Percentiles rank a stretch among this genome's conserved stretches.
phyloP scores from a whole-genome alignment of 2,797 vertebrate species.

The Acanthiza pusilla region DNA sequence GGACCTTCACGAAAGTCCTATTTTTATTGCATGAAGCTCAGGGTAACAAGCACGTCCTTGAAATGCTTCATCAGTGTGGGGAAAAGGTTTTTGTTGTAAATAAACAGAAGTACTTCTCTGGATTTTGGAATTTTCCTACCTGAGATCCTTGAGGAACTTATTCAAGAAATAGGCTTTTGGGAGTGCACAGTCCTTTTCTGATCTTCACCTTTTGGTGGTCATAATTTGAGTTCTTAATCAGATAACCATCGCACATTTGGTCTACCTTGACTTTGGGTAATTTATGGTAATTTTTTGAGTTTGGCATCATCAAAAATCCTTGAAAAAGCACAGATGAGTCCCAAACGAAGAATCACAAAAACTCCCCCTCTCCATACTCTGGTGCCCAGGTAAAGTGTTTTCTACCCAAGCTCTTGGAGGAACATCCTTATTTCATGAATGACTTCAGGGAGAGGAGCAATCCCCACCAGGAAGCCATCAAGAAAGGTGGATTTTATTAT shows the following conservation, averaged over 20 bases:
- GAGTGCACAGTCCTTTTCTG: not conserved
- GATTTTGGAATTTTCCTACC: not conserved
- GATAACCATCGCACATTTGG: accelerated
- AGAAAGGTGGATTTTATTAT: constrained; percentile 68
- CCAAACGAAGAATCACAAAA: not conserved
- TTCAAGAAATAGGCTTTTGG: not conserved
- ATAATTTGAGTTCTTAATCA: not conserved
- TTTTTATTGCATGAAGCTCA: not conserved
- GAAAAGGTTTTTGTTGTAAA: not conserved
- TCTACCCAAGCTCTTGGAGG: not conserved
- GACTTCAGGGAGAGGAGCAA: constrained; percentile 62
- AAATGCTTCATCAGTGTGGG: not conserved
- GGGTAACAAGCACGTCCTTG: not conserved
- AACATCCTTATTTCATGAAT: constrained; percentile 72
- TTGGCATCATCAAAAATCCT: not conserved
- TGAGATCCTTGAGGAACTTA: not conserved
- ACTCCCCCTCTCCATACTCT: not conserved
- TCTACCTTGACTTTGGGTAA: not conserved
- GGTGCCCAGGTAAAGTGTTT: constrained; percentile 16
- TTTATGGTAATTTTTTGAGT: not conserved
- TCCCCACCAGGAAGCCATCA: constrained; percentile 35
- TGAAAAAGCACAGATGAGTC: not conserved
- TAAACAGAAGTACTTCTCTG: not conserved
- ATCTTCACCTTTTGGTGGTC: not conserved
- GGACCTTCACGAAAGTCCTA: not conserved